Evolutionary conservation across 2,888 invertebrate species (phyloP).

Genomic region (Lepidochrysops patricia): DNA sequence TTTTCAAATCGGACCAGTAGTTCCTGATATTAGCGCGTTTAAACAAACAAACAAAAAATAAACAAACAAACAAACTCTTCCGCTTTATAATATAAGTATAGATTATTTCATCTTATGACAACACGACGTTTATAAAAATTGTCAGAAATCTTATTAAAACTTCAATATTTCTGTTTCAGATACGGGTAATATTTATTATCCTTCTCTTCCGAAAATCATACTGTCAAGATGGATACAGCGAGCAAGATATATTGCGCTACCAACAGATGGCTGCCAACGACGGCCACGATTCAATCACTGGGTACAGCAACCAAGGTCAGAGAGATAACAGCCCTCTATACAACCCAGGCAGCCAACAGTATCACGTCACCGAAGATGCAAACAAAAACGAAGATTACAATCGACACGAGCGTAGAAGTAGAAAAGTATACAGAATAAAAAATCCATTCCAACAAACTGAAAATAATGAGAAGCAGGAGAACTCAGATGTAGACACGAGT

Average conservation of each 20-base stretch:
- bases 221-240: constrained; percentile 59
- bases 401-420: constrained; percentile 40
- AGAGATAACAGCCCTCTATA: constrained; percentile 48
- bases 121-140: too few species aligned
- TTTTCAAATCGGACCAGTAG: too few species aligned
- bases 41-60: too few species aligned
- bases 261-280: constrained; percentile 50
- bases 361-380: constrained; percentile 46
- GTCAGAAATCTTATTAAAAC: too few species aligned
- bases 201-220: constrained; percentile 40
- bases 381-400: constrained; percentile 46
- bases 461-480: constrained; percentile 39
- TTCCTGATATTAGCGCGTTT: too few species aligned
- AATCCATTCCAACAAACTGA: constrained; percentile 56
- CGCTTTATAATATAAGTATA: too few species aligned
- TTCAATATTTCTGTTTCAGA: constrained; percentile 45
- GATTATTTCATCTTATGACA: too few species aligned
- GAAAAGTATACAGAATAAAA: constrained; percentile 60
- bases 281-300: constrained; percentile 45
- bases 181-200: constrained; percentile 62
- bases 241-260: constrained; percentile 51
- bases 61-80: too few species aligned
- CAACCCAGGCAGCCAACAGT: constrained; percentile 47
- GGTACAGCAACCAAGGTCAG: constrained; percentile 49
- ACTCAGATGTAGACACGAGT: constrained; percentile 54